These are phyloP conservation scores for Prionailurus bengalensis DNA, from an alignment of 2,113 vertebrate species.

Conservation along the genomic window DNA sequence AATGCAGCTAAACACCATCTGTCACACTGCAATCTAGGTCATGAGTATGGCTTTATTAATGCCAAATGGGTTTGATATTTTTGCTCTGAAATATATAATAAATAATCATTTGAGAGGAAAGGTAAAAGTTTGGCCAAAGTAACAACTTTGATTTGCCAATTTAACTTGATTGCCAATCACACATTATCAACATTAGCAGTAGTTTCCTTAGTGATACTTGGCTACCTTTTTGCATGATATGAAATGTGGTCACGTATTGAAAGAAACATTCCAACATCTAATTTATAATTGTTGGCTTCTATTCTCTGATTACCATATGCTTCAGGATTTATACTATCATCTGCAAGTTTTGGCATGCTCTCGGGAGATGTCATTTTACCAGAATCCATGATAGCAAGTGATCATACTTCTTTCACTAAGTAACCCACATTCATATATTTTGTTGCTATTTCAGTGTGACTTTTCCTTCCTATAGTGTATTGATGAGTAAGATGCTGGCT, in stretches of 20 bases:
- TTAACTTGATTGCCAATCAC: conserved; percentile 90
- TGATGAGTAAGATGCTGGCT: background rate
- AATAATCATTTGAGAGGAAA: conserved; percentile 92
- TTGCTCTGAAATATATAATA: conserved; percentile 93
- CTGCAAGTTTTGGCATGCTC: conserved; percentile 90
- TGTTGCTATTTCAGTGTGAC: background rate
- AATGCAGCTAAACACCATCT: conserved; percentile 92
- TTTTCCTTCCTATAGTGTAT: background rate
- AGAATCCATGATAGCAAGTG: conserved; percentile 61
- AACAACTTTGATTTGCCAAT: conserved; percentile 79
- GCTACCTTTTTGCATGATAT: conserved; percentile 94
- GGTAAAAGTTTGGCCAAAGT: conserved; percentile 93
- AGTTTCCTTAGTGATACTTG: conserved; percentile 93
- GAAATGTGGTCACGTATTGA: conserved; percentile 93
- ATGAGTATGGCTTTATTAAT: conserved; percentile 92
- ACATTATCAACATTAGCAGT: conserved; percentile 92
- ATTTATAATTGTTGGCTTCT: conserved; percentile 94
- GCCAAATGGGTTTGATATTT: conserved; percentile 92
- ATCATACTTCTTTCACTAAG: fast-evolving
- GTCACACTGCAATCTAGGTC: conserved; percentile 90
- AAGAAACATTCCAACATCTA: conserved; percentile 95
- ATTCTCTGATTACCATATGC: conserved; percentile 94
- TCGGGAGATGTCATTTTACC: conserved; percentile 89
- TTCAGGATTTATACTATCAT: conserved; percentile 96
- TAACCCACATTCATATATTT: background rate